Evolutionary conservation across 2,797 vertebrate species (phyloP).

Genomic region (Urocyon cinereoargenteus): DNA sequence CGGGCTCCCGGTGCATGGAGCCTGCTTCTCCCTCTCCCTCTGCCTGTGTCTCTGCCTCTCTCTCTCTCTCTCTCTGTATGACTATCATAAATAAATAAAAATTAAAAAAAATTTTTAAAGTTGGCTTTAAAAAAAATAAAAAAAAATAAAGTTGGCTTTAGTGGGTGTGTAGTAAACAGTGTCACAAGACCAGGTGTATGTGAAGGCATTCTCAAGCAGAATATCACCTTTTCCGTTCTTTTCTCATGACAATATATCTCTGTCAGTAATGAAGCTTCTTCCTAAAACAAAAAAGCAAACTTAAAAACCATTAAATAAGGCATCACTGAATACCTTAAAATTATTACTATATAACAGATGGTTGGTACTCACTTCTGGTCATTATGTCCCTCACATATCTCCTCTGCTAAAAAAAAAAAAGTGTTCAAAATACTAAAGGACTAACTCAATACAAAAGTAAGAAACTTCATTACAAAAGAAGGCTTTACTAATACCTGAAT

Average conservation of each 20-base stretch:
- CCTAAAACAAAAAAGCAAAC: conserved; percentile 50
- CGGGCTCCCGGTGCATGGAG: no score
- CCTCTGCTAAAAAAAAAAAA: background rate
- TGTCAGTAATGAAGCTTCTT: conserved; percentile 40
- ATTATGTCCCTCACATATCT: background rate
- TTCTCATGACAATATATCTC: background rate
- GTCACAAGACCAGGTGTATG: background rate
- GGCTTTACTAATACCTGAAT: conserved; percentile 43
- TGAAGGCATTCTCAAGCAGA: conserved; percentile 1
- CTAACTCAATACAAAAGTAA: background rate
- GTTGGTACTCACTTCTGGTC: conserved; percentile 20
- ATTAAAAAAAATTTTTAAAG: no score
- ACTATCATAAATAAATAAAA: no score
- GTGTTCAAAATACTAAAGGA: conserved; percentile 34
- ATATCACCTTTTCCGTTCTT: conserved; percentile 6
- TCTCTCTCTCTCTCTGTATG: no score
- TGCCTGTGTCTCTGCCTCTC: no score
- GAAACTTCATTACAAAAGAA: conserved; percentile 12
- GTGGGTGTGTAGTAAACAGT: background rate
- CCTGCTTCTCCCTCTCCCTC: no score
- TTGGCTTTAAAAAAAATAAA: no score
- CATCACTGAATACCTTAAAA: conserved; percentile 54
- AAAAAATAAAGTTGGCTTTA: background rate
- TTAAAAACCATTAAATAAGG: conserved; percentile 48
- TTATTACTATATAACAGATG: conserved; percentile 50